Conservation (phyloP, 2,797 vertebrate species). For the Oryzias dopingdopingensis region DNA sequence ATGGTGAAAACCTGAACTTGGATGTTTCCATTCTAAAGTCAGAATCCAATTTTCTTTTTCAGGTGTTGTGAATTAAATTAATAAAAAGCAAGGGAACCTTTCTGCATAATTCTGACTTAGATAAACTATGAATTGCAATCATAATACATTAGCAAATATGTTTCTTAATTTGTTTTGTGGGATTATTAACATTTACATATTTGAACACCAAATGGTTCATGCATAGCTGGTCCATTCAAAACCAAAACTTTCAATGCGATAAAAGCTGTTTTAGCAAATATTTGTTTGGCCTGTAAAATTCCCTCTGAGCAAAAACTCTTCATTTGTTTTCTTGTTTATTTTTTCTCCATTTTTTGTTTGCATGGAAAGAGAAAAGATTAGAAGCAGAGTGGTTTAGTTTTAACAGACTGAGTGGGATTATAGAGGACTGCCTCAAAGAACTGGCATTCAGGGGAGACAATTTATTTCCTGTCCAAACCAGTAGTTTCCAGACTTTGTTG, state of each 20-base stretch:
- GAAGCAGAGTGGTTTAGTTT: constrained; percentile 1
- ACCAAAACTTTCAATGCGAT: constrained; percentile 6
- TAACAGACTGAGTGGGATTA: not conserved
- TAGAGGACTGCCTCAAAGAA: not conserved
- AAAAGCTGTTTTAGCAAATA: not conserved
- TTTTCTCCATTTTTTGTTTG: not conserved
- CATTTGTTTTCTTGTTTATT: not conserved
- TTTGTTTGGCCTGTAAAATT: not conserved
- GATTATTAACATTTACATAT: too few species aligned
- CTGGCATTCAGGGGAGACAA: not conserved
- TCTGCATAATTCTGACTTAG: too few species aligned
- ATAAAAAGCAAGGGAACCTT: too few species aligned
- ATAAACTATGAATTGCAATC: too few species aligned
- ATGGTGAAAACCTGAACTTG: constrained; percentile 4
- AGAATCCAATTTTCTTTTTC: too few species aligned
- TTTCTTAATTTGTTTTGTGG: too few species aligned
- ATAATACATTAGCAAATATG: too few species aligned
- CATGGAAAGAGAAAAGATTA: not conserved
- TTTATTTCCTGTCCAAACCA: not conserved
- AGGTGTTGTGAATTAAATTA: too few species aligned
- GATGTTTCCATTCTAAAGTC: not conserved
- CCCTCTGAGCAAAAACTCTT: constrained; percentile 2
- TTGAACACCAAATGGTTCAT: too few species aligned
- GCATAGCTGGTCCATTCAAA: not conserved
- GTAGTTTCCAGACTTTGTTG: not conserved